Conservation (phyloP, 1,140 invertebrate species). For the Anastrepha obliqua region DNA sequence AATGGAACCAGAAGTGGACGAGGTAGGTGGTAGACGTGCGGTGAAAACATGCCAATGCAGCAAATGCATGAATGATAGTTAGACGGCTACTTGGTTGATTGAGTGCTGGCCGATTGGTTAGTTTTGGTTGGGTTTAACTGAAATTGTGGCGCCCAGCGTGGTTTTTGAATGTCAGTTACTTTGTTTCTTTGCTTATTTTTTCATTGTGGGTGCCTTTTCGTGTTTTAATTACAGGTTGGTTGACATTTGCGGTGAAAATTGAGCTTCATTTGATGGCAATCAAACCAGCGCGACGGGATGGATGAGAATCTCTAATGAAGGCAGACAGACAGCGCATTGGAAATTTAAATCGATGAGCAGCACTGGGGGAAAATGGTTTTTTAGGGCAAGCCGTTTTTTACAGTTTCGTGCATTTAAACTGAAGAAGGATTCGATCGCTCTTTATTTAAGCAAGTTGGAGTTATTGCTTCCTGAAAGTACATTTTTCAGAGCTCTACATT, state of each 20-base stretch:
- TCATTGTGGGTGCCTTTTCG: background rate
- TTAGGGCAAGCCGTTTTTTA: too few species aligned
- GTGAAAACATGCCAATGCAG: background rate
- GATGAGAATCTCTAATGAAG: too few species aligned
- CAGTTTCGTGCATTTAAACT: too few species aligned
- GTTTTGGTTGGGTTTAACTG: background rate
- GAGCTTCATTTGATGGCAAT: background rate
- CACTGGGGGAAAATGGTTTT: too few species aligned
- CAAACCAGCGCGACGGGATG: background rate
- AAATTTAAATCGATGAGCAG: too few species aligned
- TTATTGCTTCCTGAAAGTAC: too few species aligned
- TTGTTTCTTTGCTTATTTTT: slow-evolving; percentile 1
- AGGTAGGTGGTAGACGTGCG: background rate
- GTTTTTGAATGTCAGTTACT: background rate
- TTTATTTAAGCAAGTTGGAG: too few species aligned
- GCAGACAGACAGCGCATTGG: too few species aligned
- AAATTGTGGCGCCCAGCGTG: background rate
- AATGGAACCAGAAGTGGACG: background rate
- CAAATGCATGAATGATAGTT: background rate
- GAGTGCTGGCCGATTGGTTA: background rate
- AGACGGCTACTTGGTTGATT: background rate
- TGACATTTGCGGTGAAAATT: slow-evolving; percentile 23
- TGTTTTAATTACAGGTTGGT: background rate
- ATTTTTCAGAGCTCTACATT: too few species aligned
- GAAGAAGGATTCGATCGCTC: too few species aligned